Evolutionary conservation across 2,888 invertebrate genomes (phyloP).

Genomic region (Campoplex nolae): DNA sequence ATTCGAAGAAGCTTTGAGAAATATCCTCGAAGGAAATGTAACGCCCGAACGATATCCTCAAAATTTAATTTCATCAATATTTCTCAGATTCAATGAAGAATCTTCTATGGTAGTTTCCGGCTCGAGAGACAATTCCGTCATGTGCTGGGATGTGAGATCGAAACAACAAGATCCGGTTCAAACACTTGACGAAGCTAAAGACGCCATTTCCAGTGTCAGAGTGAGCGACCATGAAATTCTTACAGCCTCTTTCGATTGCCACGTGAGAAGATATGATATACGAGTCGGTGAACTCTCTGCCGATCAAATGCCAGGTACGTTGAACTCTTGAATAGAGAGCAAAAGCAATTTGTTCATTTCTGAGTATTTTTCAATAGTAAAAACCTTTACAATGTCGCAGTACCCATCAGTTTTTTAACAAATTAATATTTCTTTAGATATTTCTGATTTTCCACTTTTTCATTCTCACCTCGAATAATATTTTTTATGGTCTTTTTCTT

Average conservation of each 20-base stretch:
- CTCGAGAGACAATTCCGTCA: constrained; percentile 96
- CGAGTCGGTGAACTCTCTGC: constrained; percentile 92
- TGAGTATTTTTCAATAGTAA: too few relatives aligned
- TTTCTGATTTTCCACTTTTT: too few relatives aligned
- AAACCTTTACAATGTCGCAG: too few relatives aligned
- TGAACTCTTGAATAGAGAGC: neutral
- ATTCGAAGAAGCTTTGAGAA: too few relatives aligned
- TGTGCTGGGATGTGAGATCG: constrained; percentile 95
- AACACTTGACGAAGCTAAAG: constrained; percentile 96
- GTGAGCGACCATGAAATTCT: constrained; percentile 96
- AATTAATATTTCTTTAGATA: too few relatives aligned
- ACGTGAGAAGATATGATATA: constrained; percentile 95
- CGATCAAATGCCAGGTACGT: constrained; percentile 93
- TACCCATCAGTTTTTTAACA: too few relatives aligned
- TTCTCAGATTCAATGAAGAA: constrained; percentile 94
- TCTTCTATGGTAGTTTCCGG: constrained; percentile 96
- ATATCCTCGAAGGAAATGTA: too few relatives aligned
- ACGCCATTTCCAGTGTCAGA: constrained; percentile 92
- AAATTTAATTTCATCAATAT: neutral
- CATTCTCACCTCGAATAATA: too few relatives aligned
- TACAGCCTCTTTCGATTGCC: constrained; percentile 95
- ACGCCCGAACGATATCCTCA: neutral
- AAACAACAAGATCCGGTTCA: constrained; percentile 91
- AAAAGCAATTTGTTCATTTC: neutral
- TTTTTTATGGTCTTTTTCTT: too few relatives aligned